Evolutionary conservation across 2,888 invertebrate genomes (phyloP).

Genomic region (Sesamia inferens): DNA sequence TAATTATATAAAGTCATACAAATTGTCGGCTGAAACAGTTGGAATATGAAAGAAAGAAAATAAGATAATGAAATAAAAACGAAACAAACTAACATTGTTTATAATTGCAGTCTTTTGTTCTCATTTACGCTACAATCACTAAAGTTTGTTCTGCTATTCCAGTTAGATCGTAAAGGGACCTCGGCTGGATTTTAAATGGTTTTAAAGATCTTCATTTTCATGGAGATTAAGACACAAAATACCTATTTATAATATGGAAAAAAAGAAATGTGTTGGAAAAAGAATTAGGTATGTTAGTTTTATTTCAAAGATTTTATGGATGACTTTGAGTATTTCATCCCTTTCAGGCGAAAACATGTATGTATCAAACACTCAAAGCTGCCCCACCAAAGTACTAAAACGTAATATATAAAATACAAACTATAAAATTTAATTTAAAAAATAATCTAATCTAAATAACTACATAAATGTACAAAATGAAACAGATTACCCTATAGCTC

Average conservation of each 20-base stretch:
- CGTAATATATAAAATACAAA: slow-evolving; percentile 15
- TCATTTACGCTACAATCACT: slow-evolving; percentile 39
- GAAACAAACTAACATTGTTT: slow-evolving; percentile 37
- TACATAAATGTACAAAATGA: slow-evolving; percentile 11
- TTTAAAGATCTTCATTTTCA: slow-evolving; percentile 20
- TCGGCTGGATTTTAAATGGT: slow-evolving; percentile 28
- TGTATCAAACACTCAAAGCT: not conserved
- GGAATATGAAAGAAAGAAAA: slow-evolving; percentile 36
- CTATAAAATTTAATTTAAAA: slow-evolving; percentile 8
- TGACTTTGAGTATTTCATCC: too few relatives aligned
- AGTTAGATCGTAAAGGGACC: slow-evolving; percentile 41
- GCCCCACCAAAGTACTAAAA: not conserved
- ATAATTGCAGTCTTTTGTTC: slow-evolving; percentile 53
- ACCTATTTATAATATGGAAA: not conserved
- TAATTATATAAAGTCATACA: slow-evolving; percentile 42
- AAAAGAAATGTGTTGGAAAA: not conserved
- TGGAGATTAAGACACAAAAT: not conserved
- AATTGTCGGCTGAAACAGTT: slow-evolving; percentile 32
- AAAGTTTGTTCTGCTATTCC: slow-evolving; percentile 38
- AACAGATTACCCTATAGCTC: slow-evolving; percentile 31
- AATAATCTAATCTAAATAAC: slow-evolving; percentile 18
- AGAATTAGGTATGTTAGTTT: not conserved
- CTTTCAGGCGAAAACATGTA: too few relatives aligned
- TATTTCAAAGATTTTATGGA: not conserved
- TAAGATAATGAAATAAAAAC: slow-evolving; percentile 46